A percentile compares a stretch with the other conserved stretches of the same genome.
phyloP scores from a whole-genome alignment of 2,888 invertebrate species.

The Rambutsinella grinnellia region DNA sequence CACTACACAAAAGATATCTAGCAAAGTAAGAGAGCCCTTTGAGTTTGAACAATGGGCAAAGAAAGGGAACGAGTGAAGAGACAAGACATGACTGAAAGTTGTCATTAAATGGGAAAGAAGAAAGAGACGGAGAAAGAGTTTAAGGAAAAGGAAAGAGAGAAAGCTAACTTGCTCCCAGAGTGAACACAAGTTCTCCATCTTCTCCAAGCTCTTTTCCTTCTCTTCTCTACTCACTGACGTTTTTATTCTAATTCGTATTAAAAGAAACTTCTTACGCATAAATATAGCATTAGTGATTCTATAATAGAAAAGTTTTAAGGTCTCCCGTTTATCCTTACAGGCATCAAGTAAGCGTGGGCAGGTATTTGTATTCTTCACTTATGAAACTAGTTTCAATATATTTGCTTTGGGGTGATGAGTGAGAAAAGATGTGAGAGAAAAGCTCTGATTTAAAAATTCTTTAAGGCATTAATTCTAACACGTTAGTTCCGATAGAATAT shows the following conservation, averaged over 20 bases:
- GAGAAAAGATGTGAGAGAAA: background rate
- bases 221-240: slow-evolving; percentile 1
- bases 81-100: slow-evolving; percentile 37
- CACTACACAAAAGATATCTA: slow-evolving; percentile 36
- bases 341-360: background rate
- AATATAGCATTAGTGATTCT: background rate
- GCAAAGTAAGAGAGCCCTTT: slow-evolving; percentile 33
- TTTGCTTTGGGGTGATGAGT: background rate
- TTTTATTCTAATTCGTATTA: slow-evolving; percentile 46
- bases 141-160: slow-evolving; percentile 5
- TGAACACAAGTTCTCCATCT: slow-evolving; percentile 5
- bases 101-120: slow-evolving; percentile 33
- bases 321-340: no score
- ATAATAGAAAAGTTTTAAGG: background rate
- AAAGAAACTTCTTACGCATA: slow-evolving; percentile 4
- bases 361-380: background rate
- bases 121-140: slow-evolving; percentile 10
- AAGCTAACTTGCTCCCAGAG: slow-evolving; percentile 31
- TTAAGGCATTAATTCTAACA: slow-evolving; percentile 31
- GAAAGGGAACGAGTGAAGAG: background rate
- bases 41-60: slow-evolving; percentile 32
- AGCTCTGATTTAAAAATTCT: slow-evolving; percentile 10
- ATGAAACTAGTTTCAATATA: background rate
- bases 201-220: background rate
- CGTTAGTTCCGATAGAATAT: slow-evolving; percentile 18